A percentile compares a stretch with the other conserved stretches of the same genome.
Evolutionary conservation across 2,797 vertebrate species (phyloP).

Genomic region (Chaetophractus vellerosus): DNA sequence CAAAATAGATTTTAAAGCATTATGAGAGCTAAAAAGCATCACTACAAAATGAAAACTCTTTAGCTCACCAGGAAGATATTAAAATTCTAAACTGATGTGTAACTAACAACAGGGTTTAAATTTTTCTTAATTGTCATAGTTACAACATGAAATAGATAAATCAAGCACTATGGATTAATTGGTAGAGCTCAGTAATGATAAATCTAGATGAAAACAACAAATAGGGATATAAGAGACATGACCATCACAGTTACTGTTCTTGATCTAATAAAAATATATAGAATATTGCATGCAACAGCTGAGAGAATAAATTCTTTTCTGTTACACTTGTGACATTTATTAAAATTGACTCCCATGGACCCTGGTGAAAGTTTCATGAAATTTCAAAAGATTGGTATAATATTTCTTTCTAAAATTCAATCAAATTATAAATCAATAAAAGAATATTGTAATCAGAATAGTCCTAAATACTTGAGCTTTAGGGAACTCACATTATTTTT

Average conservation of each 20-base stretch:
- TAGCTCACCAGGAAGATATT: not conserved
- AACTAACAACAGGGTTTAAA: not conserved
- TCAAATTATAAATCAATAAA: conserved; percentile 30
- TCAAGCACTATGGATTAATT: not conserved
- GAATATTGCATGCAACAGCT: not conserved
- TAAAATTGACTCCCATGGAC: not conserved
- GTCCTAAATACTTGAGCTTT: not conserved
- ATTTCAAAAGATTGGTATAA: not conserved
- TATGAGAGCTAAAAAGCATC: not conserved
- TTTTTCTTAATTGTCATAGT: not conserved
- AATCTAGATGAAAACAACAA: not conserved
- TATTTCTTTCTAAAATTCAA: not conserved
- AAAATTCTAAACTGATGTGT: not conserved
- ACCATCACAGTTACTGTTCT: not conserved
- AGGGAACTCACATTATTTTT: not conserved
- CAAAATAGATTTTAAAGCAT: not conserved
- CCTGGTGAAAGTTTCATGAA: not conserved
- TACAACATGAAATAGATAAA: not conserved
- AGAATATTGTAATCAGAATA: conserved; percentile 19
- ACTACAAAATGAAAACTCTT: not conserved
- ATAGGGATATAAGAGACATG: not conserved
- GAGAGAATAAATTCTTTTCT: not conserved
- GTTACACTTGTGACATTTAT: not conserved
- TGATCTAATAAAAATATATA: not conserved
- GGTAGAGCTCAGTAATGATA: not conserved